Base-by-base conservation (phyloP, 1,140 invertebrate species). In the Lepidurus arcticus region DNA sequence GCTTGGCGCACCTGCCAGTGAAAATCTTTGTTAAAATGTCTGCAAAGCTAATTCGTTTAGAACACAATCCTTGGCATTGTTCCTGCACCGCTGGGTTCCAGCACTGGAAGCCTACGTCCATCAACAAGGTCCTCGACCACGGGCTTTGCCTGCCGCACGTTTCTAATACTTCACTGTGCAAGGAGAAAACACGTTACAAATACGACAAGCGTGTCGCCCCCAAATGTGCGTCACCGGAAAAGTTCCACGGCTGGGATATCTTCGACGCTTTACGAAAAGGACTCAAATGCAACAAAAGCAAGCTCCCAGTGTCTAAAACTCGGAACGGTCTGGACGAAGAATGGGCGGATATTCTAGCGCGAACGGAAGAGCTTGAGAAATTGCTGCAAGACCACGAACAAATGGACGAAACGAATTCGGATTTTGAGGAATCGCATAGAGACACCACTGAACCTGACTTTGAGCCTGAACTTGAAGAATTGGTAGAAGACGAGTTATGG, bases 21-120 rank as follows among this genome's bases (percentile, higher is more conserved):
- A 86, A 86, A 73, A 86, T 92, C 79, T 91, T 91, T 78, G 83
- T 83, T 75, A 85, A 83, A 78, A 83, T 88, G 74, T 85, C 86
- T 0, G 81, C 87, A 4, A 88, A 87, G 84, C 83, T 90, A 53
- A 86, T 88, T 4, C 84, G 89, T 76, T 81, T 90, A 73, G 88
- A 90, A 80, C 85, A 86, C 9, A 92, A 92, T 85, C 90, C 90
- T 10, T 91, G 90, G 91, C 87, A 91, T 79, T 92, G 91, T 81
- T 87, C 86, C 47, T 92, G 91, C 81, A 65, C 84, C 86, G 1
- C 90, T 92, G 89, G 83, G 81, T 75, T 65, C 53, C 53, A 65
- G 53, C 86, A 86, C 53, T 91, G 90, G 90, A 87, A 90, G 81
- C 86, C 88, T 73, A 73, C 78, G 42, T 74, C 82, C 7, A 81